Conservation (phyloP, 2,888 invertebrate species). For the Bibio marci region DNA sequence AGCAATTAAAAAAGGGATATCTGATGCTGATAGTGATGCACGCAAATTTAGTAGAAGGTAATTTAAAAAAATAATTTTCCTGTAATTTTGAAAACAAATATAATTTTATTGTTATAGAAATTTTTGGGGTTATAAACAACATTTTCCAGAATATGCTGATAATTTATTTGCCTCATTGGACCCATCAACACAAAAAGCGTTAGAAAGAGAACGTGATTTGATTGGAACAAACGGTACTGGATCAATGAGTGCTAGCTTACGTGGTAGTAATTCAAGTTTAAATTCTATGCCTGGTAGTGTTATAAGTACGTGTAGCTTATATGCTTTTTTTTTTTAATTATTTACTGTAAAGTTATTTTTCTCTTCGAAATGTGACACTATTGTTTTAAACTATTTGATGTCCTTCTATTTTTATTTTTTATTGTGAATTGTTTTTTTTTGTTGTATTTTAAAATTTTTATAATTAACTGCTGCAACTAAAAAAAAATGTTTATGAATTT, state of each 20-base stretch:
- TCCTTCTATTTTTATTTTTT: constrained; percentile 3
- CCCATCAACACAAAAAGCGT: constrained; percentile 42
- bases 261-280: constrained; percentile 18
- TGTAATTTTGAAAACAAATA: constrained; percentile 1
- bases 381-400: too few relatives aligned
- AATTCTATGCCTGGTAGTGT: constrained; percentile 17
- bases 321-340: not conserved
- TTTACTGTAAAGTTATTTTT: too few relatives aligned
- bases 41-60: constrained; percentile 67
- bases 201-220: constrained; percentile 33
- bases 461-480: too few relatives aligned
- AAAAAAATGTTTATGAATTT: not conserved
- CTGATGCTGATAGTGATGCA: constrained; percentile 87
- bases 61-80: constrained; percentile 14
- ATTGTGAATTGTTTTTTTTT: constrained; percentile 4
- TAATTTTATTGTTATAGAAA: constrained; percentile 39
- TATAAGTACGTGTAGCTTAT: constrained; percentile 15
- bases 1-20: constrained; percentile 68
- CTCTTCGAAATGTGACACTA: too few relatives aligned
- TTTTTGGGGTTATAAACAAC: constrained; percentile 76
- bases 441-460: not conserved
- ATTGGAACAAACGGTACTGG: constrained; percentile 18
- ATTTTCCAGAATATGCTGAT: constrained; percentile 84
- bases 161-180: constrained; percentile 68
- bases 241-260: constrained; percentile 17